Conservation (phyloP, 2,113 vertebrate genomes). For the Thomomys bottae region DNA sequence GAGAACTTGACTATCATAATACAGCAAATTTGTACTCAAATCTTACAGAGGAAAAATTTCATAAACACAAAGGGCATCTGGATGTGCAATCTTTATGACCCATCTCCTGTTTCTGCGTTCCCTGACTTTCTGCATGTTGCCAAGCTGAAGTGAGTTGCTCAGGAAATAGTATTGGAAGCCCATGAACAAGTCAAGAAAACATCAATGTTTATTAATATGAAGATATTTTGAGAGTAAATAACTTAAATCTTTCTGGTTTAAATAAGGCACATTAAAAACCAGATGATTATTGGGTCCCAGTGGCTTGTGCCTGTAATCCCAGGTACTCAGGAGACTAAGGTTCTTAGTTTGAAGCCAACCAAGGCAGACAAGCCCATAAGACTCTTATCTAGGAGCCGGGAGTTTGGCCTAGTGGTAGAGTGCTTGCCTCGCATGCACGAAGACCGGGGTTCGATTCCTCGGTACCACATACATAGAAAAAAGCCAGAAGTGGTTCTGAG, state of each 20-base stretch:
- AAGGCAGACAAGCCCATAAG: no score
- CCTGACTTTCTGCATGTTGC: neutral
- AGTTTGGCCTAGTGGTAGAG: no score
- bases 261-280: neutral
- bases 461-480: no score
- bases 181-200: neutral
- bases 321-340: no score
- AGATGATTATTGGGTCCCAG: neutral
- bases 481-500: no score
- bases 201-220: neutral
- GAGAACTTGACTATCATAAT: neutral
- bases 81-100: neutral
- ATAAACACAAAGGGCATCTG: neutral
- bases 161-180: conserved; percentile 1
- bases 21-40: conserved; percentile 17
- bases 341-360: no score
- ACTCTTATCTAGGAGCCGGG: no score
- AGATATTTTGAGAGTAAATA: neutral
- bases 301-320: no score
- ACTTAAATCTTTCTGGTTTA: neutral
- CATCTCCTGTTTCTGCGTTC: neutral
- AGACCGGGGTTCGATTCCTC: no score
- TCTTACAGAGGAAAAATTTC: neutral
- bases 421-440: no score
- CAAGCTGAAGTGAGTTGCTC: conserved; percentile 11